phyloP scores from a whole-genome alignment of 2,888 invertebrate species.

The Synanthedon andrenaeformis region DNA sequence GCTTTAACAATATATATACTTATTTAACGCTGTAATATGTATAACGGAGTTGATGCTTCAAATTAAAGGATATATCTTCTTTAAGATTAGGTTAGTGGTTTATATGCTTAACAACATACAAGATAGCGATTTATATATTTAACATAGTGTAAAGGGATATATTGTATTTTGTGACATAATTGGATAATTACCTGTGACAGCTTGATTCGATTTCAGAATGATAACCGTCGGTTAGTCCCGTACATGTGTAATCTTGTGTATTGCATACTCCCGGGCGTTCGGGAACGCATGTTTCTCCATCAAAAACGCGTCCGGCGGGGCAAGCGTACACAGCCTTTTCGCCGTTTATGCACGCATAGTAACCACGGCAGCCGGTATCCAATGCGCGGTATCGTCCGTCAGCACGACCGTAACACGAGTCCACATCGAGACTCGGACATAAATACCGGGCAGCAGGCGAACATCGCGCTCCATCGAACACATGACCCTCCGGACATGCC shows the following conservation, averaged over 20 bases:
- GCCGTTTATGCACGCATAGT: conserved; percentile 69
- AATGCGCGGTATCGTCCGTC: conserved; percentile 68
- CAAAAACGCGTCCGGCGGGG: conserved; percentile 59
- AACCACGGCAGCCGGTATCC: conserved; percentile 68
- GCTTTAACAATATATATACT: too few relatives aligned
- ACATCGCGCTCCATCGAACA: conserved; percentile 61
- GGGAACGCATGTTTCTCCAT: conserved; percentile 68
- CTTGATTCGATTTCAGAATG: conserved; percentile 66
- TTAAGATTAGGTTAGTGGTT: too few relatives aligned
- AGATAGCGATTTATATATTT: too few relatives aligned
- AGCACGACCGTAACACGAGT: conserved; percentile 61
- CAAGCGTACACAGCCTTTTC: conserved; percentile 72
- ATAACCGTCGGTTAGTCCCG: conserved; percentile 65
- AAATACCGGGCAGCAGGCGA: conserved; percentile 34
- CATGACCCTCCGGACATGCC: conserved; percentile 42
- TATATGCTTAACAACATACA: too few relatives aligned
- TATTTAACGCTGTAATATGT: too few relatives aligned
- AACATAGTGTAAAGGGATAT: too few relatives aligned
- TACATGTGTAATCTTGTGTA: conserved; percentile 54
- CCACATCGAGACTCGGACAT: conserved; percentile 59
- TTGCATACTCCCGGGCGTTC: conserved; percentile 40
- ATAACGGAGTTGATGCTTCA: too few relatives aligned
- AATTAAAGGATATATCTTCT: too few relatives aligned
- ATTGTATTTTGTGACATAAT: background rate
- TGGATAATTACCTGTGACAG: conserved; percentile 49